These are phyloP conservation scores for Anthopleura xanthogrammica DNA, from an alignment of 92 coral and sea anemone genomes.

Conservation along the genomic window DNA sequence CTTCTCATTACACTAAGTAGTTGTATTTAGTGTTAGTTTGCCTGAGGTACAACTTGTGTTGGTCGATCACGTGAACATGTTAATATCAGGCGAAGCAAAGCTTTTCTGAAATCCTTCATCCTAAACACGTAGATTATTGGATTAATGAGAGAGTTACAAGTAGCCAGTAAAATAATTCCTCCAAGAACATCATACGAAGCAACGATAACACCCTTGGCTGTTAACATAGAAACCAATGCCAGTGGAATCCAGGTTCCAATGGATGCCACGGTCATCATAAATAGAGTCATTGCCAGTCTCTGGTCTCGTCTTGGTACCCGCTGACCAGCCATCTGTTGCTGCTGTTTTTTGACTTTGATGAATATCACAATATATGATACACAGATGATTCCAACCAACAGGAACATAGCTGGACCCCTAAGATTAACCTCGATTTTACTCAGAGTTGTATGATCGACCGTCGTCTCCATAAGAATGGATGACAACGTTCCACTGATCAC, in stretches of 20 bases:
- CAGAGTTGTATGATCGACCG: too few species aligned
- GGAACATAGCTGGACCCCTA: not conserved
- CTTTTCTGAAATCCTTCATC: constrained; percentile 1
- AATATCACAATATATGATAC: not conserved
- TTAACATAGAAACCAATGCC: not conserved
- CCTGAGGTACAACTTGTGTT: too few species aligned
- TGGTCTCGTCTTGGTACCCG: not conserved
- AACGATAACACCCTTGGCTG: too few species aligned
- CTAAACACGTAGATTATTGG: constrained; percentile 1
- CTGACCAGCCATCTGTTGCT: not conserved
- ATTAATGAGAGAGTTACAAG: constrained; percentile 1
- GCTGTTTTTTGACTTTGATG: not conserved
- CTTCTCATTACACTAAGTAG: too few species aligned
- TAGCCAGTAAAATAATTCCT: too few species aligned
- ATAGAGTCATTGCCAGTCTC: constrained; percentile 11
- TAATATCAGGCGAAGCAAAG: not conserved
- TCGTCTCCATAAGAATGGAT: too few species aligned
- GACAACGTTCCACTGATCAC: too few species aligned
- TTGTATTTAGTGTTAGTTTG: too few species aligned
- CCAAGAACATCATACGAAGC: not conserved
- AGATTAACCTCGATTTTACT: too few species aligned
- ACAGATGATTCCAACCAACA: not conserved
- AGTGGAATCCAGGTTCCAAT: constrained; percentile 13
- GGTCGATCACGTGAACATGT: constrained; percentile 4
- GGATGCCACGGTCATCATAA: constrained; percentile 1